Evolutionary conservation across 2,113 vertebrate species (phyloP).

Genomic region (Mormyrus lacerda): DNA sequence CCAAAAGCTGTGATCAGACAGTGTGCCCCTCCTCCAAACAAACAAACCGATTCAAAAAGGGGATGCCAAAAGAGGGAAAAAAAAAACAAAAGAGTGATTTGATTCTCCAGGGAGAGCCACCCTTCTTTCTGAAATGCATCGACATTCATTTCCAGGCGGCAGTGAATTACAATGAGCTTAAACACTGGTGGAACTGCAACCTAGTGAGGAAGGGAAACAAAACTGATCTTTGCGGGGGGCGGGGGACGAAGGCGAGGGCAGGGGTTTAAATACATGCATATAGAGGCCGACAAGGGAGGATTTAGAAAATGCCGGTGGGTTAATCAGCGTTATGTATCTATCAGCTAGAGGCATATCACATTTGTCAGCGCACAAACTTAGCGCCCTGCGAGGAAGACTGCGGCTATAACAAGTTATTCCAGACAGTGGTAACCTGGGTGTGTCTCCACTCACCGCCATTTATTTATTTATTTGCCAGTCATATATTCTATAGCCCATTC

Average conservation of each 20-base stretch:
- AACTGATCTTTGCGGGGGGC: background rate
- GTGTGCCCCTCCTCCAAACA: background rate
- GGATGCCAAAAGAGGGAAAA: background rate
- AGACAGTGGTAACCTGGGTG: conserved; percentile 56
- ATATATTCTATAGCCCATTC: background rate
- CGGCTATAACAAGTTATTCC: conserved; percentile 52
- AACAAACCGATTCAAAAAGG: background rate
- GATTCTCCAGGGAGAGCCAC: background rate
- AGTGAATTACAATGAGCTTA: background rate
- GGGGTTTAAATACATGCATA: conserved; percentile 1
- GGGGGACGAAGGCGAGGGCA: background rate
- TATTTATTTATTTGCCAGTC: conserved; percentile 26
- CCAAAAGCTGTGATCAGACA: background rate
- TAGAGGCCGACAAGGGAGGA: background rate
- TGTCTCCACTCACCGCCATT: conserved; percentile 48
- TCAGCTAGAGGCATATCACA: background rate
- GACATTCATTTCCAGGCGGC: background rate
- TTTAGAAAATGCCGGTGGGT: background rate
- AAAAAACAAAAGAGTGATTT: background rate
- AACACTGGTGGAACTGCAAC: background rate
- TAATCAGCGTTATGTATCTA: background rate
- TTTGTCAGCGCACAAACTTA: conserved; percentile 9
- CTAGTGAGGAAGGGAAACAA: background rate
- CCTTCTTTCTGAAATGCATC: background rate
- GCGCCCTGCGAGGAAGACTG: conserved; percentile 24